Base-by-base conservation (phyloP, 1,140 invertebrate species). In the Drosophila tropicalis region DNA sequence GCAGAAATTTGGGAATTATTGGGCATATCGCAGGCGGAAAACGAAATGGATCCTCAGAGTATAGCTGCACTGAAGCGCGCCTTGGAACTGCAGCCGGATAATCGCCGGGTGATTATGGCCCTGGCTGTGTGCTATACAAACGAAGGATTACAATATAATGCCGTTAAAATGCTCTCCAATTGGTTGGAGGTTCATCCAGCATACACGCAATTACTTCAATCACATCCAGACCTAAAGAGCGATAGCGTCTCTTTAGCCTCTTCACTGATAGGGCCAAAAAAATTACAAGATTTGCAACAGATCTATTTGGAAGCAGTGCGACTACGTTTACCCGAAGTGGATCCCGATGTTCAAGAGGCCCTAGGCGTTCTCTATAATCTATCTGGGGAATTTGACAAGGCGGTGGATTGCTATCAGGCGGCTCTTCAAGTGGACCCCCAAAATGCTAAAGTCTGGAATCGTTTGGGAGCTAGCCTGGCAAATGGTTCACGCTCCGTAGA, bases 401-500 rank as follows among this genome's bases (percentile, higher is more conserved):
- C 98, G 22, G 96, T 96, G 2, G 99, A 99, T 93, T 99, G 98
- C 93, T 99, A 99, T 92, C 95, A 95, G 90, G 94, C 98, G 40
- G 98, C 98, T 1, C 92, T 99, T 9, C 95, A 96, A 92, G 95
- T 96, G 7, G 94, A 94, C 84, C 96, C 96, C 29, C 94, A 98
- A 78, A 98, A 99, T 95, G 96, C 98, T 6, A 95, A 97, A 91
- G 92, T 99, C 39, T 99, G 99, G 99, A 99, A 99, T 93, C 96
- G 98, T 85, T 93, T 99, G 32, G 99, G 99, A 47, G 99, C 99
- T 36, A 98, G 98, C 29, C 93, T 99, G 76, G 99, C 99, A 15
- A 99, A 99, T 93, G 97, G 98, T 76, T 96, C 97, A 56, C 95
- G 95, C 61, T 97, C 98, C 17, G 98, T 98, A 90, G 98, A 99